Percentiles rank a stretch among this genome's conserved stretches.
These are phyloP conservation scores for Lasioglossum lativentre DNA, from an alignment of 2,888 invertebrate species.

Conservation along the genomic window DNA sequence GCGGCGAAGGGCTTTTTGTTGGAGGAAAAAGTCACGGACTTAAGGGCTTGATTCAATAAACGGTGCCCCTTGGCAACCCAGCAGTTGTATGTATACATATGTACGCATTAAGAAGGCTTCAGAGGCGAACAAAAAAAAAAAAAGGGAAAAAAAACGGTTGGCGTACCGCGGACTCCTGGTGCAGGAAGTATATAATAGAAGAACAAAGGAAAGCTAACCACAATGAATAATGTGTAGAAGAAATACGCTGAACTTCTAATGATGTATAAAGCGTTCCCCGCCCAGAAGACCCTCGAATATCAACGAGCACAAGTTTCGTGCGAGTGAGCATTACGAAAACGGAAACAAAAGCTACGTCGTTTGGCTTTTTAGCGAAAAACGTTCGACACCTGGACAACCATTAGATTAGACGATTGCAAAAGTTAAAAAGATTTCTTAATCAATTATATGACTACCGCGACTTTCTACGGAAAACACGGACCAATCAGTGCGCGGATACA, in stretches of 20 bases:
- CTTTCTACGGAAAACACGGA: too few species aligned
- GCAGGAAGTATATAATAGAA: slow-evolving; percentile 78
- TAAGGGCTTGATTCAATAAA: slow-evolving; percentile 73
- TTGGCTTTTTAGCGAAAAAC: not conserved
- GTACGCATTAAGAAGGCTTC: slow-evolving; percentile 63
- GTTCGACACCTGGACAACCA: not conserved
- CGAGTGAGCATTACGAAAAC: slow-evolving; percentile 20
- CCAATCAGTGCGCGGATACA: too few species aligned
- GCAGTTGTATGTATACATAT: slow-evolving; percentile 52
- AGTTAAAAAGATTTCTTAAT: too few species aligned
- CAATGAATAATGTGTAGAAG: slow-evolving; percentile 80
- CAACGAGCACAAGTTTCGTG: slow-evolving; percentile 23
- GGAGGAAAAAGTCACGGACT: slow-evolving; percentile 53
- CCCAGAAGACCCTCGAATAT: slow-evolving; percentile 51
- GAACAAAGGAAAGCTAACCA: slow-evolving; percentile 77
- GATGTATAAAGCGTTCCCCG: slow-evolving; percentile 64
- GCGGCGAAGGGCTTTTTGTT: slow-evolving; percentile 23
- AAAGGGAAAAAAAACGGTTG: slow-evolving; percentile 52
- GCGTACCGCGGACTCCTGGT: slow-evolving; percentile 49
- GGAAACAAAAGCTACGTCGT: slow-evolving; percentile 17
- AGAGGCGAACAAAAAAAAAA: slow-evolving; percentile 46
- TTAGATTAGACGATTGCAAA: not conserved
- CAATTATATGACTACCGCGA: too few species aligned
- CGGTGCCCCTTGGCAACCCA: slow-evolving; percentile 57
- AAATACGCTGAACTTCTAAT: slow-evolving; percentile 79